A percentile compares a stretch with the other conserved stretches of the same genome.
Conservation (phyloP, 2,797 vertebrate species). For the Mus caroli region DNA sequence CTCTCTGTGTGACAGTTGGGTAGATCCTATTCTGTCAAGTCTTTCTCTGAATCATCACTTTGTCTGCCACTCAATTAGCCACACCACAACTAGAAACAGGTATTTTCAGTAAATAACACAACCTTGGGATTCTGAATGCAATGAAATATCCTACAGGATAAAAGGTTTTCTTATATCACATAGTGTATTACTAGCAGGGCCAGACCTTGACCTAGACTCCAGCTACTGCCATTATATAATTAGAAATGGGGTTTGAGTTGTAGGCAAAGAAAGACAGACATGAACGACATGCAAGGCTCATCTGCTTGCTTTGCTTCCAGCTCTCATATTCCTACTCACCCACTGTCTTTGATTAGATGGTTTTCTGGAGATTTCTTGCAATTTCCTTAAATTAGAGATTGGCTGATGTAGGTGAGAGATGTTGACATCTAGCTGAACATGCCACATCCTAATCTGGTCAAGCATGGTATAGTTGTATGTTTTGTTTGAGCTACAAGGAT, state of each 20-base stretch:
- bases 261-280: not conserved
- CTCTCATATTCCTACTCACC: not conserved
- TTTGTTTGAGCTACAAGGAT: not conserved
- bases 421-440: not conserved
- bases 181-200: not conserved
- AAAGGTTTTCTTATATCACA: not conserved
- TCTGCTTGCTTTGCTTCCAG: not conserved
- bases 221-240: constrained; percentile 34
- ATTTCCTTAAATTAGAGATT: not conserved
- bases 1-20: not conserved
- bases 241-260: not conserved
- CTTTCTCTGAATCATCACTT: no score
- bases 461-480: not conserved
- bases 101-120: not conserved
- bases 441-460: not conserved
- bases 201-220: not conserved
- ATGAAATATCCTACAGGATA: not conserved
- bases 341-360: not conserved
- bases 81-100: not conserved
- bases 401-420: not conserved
- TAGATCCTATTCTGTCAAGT: no score
- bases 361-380: not conserved
- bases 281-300: not conserved
- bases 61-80: not conserved
- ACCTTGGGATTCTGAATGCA: not conserved